Percentiles rank a stretch among this genome's conserved stretches.
Evolutionary conservation across 2,113 vertebrate genomes (phyloP).

Genomic region (cattle (Bos taurus)): ARS-UCD2.0 NC_037335.1:96675001-96675500

Average conservation of each 20-base stretch:
- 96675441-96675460: not conserved
- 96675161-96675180: not conserved
- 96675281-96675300: not conserved
- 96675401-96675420: not conserved
- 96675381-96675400: not conserved
- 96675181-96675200: not conserved
- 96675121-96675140: not conserved
- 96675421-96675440: not conserved
- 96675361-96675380: not conserved
- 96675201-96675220: not conserved
- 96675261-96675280: not conserved
- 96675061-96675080: not conserved
- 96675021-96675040: not conserved
- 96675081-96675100: not conserved
- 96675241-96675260: not conserved
- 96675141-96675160: not conserved
- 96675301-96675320: not conserved
- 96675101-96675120: not conserved
- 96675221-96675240: not conserved
- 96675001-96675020: not conserved
- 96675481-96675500: not conserved
- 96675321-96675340: not conserved
- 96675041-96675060: not conserved
- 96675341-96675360: not conserved
- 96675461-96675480: not conserved